Base-by-base conservation (phyloP, 2,797 vertebrate species). In the Acanthurus lineatus region DNA sequence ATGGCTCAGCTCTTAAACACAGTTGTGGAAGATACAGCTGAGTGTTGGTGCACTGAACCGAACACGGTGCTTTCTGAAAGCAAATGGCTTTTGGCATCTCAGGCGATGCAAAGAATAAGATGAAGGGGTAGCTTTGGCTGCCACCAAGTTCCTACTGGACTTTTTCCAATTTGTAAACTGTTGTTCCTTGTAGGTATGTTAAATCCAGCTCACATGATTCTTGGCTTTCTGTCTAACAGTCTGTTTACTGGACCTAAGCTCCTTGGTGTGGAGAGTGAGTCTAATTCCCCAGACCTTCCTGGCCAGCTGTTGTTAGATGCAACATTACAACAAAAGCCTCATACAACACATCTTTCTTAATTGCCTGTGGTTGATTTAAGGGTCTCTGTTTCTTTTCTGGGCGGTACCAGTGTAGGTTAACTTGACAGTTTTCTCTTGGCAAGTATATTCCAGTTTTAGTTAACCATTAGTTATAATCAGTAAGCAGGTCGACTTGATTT, bases 141-240 rank as follows among this genome's bases (percentile, higher is more conserved):
- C 47, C 28, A 14, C 67, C 6, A n/a, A 57, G 48, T 66, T 71
- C 52, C 38, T 65, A n/a, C 63, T 61, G 28, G 15, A 66, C 71
- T 66, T 57, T 58, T 53, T 81, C 60, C 17, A 17, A 14, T 85
- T 89, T 73, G 52, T 61, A 77, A 75, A 67, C 64, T 68, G 78
- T 85, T 82, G 65, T 85, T 90, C 79, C 44, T 69, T 69, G 77
- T 83, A 69, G 90, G 79, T 85, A 86, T 85, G 85, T 77, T 77
- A 84, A 86, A 90, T 92, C 91, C 89, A 81, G 78, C 78, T 91
- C 90, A 92, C 91, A 89, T 92, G 89, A 89, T 79, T 80, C 76
- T 58, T 70, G 65, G 78, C 60, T 69, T 72, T 78, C 68, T 85
- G 76, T 87, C 70, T 69, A 58, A 56, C 77, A 75, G 76, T 63